Conservation (phyloP, 2,113 vertebrate species). For the Amphiprion ocellaris region DNA sequence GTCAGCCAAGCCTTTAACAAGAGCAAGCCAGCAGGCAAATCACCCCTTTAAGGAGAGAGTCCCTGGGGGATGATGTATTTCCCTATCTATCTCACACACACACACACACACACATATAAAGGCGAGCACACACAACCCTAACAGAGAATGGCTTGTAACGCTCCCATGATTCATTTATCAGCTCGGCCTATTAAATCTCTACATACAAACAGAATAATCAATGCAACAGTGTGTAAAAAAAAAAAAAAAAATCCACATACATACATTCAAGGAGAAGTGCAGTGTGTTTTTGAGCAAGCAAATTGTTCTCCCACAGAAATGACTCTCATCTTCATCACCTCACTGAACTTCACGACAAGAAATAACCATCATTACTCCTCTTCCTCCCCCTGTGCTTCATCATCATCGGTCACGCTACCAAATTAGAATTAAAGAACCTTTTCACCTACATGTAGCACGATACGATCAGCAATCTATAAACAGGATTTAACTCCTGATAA, state of each 20-base stretch:
- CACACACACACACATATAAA: neutral
- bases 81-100: constrained; percentile 14
- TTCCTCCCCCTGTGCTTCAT: constrained; percentile 22
- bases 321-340: constrained; percentile 19
- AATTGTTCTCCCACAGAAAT: constrained; percentile 6
- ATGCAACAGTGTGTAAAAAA: constrained; percentile 26
- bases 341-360: constrained; percentile 42
- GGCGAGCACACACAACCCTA: neutral
- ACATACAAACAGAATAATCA: constrained; percentile 72
- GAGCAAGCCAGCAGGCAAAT: constrained; percentile 78
- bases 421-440: constrained; percentile 21
- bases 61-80: constrained; percentile 59
- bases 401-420: constrained; percentile 16
- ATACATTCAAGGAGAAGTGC: neutral
- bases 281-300: constrained; percentile 9
- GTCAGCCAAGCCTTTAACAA: constrained; percentile 76
- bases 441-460: constrained; percentile 15
- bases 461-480: constrained; percentile 19
- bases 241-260: neutral
- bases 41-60: constrained; percentile 73
- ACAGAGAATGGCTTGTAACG: constrained; percentile 41
- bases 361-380: constrained; percentile 39
- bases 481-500: constrained; percentile 14
- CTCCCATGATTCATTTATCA: constrained; percentile 61
- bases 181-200: constrained; percentile 44